Conservation (phyloP, 1,140 invertebrate species). For the Lysiphlebus fabarum region DNA sequence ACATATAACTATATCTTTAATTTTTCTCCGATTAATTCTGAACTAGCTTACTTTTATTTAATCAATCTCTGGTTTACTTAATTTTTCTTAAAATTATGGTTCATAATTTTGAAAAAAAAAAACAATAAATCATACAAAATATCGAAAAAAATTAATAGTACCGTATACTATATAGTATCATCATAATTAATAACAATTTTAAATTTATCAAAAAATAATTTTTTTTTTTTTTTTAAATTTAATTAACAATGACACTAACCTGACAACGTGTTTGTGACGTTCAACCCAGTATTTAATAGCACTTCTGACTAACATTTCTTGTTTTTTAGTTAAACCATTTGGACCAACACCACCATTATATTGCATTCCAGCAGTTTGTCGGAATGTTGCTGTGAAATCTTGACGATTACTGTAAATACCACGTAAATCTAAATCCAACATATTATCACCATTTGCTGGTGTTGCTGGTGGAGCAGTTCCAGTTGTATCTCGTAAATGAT, state of each 20-base stretch:
- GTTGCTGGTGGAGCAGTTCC: conserved; percentile 30
- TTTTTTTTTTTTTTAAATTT: neutral
- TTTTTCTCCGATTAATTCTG: too few species aligned
- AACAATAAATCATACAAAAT: neutral
- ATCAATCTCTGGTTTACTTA: too few species aligned
- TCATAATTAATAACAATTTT: too few species aligned
- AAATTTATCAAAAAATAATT: too few species aligned
- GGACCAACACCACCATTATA: conserved; percentile 62
- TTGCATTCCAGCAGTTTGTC: conserved; percentile 61
- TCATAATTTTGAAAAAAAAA: too few species aligned
- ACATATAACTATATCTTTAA: too few species aligned
- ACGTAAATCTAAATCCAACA: conserved; percentile 64
- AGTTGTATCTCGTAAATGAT: conserved; percentile 39
- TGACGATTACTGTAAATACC: conserved; percentile 72
- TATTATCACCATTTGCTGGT: conserved; percentile 37
- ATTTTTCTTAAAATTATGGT: too few species aligned
- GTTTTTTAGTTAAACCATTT: conserved; percentile 76
- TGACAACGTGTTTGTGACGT: conserved; percentile 79
- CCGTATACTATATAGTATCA: too few species aligned
- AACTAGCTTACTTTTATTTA: too few species aligned
- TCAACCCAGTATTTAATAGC: conserved; percentile 87
- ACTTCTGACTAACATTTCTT: conserved; percentile 75
- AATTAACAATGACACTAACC: conserved; percentile 51
- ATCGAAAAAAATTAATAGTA: too few species aligned
- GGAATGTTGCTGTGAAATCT: conserved; percentile 71